Evolutionary conservation across 2,113 vertebrate genomes (phyloP).

Genomic region (Pseudopodoces humilis): DNA sequence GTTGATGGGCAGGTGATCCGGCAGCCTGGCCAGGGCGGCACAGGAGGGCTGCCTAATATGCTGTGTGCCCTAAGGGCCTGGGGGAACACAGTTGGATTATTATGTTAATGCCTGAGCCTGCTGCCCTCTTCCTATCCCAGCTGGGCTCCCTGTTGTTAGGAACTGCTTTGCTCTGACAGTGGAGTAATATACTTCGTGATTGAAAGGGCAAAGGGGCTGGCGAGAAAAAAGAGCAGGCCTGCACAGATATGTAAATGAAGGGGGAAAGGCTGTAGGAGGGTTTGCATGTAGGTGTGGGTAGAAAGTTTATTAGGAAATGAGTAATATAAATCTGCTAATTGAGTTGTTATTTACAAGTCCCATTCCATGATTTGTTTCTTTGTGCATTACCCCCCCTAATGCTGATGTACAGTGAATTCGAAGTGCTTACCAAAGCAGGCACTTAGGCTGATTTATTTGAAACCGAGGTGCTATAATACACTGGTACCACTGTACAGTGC

Average conservation of each 20-base stretch:
- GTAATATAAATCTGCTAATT: conserved; percentile 52
- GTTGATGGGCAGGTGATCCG: conserved; percentile 89
- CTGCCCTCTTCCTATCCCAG: conserved; percentile 98
- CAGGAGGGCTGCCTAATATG: conserved; percentile 94
- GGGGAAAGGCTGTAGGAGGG: conserved; percentile 63
- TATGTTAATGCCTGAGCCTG: conserved; percentile 99
- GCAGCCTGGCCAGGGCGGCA: conserved; percentile 79
- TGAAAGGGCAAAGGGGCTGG: conserved; percentile 98
- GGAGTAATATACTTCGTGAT: conserved; percentile 99
- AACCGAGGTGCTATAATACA: not conserved
- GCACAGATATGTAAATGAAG: conserved; percentile 89
- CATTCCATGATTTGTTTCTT: conserved; percentile 62
- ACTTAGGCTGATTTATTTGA: conserved; percentile 47
- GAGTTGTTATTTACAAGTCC: conserved; percentile 50
- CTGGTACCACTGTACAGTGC: conserved; percentile 10
- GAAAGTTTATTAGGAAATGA: conserved; percentile 71
- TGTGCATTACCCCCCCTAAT: not conserved
- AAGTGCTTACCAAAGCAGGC: conserved; percentile 63
- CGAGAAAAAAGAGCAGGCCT: conserved; percentile 80
- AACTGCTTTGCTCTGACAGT: conserved; percentile 99
- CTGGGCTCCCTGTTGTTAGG: conserved; percentile 96
- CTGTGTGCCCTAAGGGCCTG: conserved; percentile 96
- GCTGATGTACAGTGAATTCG: not conserved
- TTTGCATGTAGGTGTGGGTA: conserved; percentile 6
- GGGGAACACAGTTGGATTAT: conserved; percentile 97